These are phyloP conservation scores for Aphaenogaster ashmeadi DNA, from an alignment of 1,140 invertebrate genomes.

Conservation along the genomic window DNA sequence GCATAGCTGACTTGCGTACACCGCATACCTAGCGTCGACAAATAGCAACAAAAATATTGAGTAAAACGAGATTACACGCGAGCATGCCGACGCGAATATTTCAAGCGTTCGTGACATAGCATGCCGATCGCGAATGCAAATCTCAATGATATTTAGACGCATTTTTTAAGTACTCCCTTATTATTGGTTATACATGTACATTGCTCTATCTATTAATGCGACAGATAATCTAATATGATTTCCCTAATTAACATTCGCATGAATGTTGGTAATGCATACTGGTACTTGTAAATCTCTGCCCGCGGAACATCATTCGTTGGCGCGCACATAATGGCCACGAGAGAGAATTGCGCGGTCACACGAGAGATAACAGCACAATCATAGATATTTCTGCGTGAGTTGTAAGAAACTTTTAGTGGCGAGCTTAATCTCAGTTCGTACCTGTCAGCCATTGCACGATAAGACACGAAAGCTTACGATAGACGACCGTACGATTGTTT, in stretches of 20 bases:
- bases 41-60: constrained; percentile 35
- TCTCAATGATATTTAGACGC: background rate
- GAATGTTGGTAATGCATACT: background rate
- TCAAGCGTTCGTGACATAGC: background rate
- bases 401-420: constrained; percentile 47
- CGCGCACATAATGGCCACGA: constrained; percentile 1
- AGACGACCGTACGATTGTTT: constrained; percentile 60
- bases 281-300: constrained; percentile 16
- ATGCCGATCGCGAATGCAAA: background rate
- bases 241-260: background rate
- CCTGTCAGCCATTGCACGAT: constrained; percentile 68
- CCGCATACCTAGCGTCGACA: constrained; percentile 57
- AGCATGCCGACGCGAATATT: constrained; percentile 18
- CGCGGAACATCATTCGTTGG: constrained; percentile 32
- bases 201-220: constrained; percentile 12
- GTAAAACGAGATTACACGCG: constrained; percentile 32
- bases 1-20: constrained; percentile 29
- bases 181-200: constrained; percentile 4
- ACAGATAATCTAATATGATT: constrained; percentile 28
- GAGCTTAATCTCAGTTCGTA: constrained; percentile 62
- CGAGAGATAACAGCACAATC: constrained; percentile 24
- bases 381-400: constrained; percentile 17
- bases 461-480: constrained; percentile 68
- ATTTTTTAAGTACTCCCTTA: background rate
- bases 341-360: constrained; percentile 3